Percentiles rank a stretch among this genome's conserved stretches.
These are phyloP conservation scores for Oxycera nigricornis DNA, from an alignment of 2,888 invertebrate species.

Conservation along the genomic window DNA sequence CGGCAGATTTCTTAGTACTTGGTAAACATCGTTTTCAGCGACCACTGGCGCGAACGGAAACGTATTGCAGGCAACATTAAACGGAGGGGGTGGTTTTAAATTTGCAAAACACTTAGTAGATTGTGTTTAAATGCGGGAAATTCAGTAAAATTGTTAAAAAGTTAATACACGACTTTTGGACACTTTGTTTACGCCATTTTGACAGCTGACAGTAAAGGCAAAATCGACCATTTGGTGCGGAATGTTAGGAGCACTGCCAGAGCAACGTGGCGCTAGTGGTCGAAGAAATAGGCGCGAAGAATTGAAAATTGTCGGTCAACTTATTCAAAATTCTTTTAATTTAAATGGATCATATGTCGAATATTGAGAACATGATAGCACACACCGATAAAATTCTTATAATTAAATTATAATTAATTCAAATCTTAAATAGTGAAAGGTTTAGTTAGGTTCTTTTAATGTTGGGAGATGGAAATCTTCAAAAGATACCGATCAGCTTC, in stretches of 20 bases:
- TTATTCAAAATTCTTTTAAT: neutral
- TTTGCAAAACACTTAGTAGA: neutral
- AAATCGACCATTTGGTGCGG: constrained; percentile 7
- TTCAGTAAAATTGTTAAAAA: neutral
- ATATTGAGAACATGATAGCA: too few species aligned
- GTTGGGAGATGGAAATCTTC: too few species aligned
- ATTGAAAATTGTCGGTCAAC: neutral
- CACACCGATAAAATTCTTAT: too few species aligned
- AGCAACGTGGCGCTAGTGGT: neutral
- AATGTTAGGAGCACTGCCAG: neutral
- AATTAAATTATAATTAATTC: too few species aligned
- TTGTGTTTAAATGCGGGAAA: constrained; percentile 5
- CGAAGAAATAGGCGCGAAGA: neutral
- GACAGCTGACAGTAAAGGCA: neutral
- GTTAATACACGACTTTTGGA: neutral
- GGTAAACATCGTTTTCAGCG: too few species aligned
- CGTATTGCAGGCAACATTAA: too few species aligned
- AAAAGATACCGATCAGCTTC: too few species aligned
- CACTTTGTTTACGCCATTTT: constrained; percentile 38
- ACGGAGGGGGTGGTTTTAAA: neutral
- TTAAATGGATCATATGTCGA: neutral
- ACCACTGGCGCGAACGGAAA: too few species aligned
- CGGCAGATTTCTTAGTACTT: neutral
- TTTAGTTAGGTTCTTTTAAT: too few species aligned
- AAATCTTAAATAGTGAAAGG: too few species aligned